Conservation (phyloP, 2,113 vertebrate genomes). For the Rhea americana region DNA sequence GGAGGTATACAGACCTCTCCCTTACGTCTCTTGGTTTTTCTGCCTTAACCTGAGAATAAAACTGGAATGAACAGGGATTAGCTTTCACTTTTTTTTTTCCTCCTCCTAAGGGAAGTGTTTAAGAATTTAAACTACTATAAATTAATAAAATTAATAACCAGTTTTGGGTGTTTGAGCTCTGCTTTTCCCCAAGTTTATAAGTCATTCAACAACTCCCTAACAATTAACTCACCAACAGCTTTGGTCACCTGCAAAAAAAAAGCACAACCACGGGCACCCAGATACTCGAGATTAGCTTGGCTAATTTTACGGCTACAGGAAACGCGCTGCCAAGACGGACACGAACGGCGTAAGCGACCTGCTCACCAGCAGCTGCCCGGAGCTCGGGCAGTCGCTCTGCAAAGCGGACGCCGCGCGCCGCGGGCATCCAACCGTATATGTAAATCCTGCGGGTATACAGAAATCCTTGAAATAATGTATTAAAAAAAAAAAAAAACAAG, state of each 20-base stretch:
- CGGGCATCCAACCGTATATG: rapidly evolving
- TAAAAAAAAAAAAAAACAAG: too few species aligned
- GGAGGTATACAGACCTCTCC: not conserved
- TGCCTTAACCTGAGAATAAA: not conserved
- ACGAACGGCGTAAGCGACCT: rapidly evolving
- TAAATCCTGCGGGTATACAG: too few species aligned
- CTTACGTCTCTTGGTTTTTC: not conserved
- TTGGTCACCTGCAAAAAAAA: not conserved
- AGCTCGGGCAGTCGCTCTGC: not conserved
- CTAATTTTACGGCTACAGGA: not conserved
- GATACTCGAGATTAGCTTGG: not conserved
- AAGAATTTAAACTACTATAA: not conserved
- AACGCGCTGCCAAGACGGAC: not conserved
- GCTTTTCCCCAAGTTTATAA: not conserved
- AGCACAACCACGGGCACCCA: not conserved
- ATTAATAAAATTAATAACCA: not conserved
- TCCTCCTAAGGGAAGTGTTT: not conserved
- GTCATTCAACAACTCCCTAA: not conserved
- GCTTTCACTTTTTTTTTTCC: not conserved
- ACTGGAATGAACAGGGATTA: not conserved
- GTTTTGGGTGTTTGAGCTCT: not conserved
- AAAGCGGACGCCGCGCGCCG: rapidly evolving
- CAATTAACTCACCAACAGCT: not conserved
- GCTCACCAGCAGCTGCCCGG: not conserved
- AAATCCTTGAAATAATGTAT: too few species aligned